Evolutionary conservation across 2,888 invertebrate genomes (phyloP), one percentile per base, ranked within the genome.

Genomic region (Apamea crenata): DNA sequence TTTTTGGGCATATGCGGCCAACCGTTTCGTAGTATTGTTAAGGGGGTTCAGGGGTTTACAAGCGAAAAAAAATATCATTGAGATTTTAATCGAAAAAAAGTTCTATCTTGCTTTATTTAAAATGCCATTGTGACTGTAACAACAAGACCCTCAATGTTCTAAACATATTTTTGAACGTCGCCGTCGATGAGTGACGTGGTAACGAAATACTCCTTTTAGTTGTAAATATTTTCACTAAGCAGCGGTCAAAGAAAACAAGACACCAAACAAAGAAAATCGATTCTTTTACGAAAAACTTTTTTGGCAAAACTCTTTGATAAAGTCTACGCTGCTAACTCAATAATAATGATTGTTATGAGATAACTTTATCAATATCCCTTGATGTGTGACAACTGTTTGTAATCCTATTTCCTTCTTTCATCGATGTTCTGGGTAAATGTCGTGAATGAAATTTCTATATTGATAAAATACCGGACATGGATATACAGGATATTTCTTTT

Each of bases 301-400:
- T 71, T 71, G 53, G 4, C 16, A 29, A 65, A 71, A 56, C 63
- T 74, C 29, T 66, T 80, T 59, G 21, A 50, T 32, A 72, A 72
- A 78, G 44, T 80, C 63, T 78, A 36, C 50, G 40, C 25, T 56
- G 21, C 21, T 56, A 84, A 77, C 78, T 78, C 78, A 77, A 79
- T 83, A 77, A 73, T 81, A 84, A 81, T 77, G 65, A 83, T 74
- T 85, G 77, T 84, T 81, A 72, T 63, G 61, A 63, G 74, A 79
- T 40, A 84, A 83, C 73, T 83, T 75, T 56, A 75, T 70, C 50
- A 71, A 66, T 50, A 53, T 71, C 72, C 66, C 72, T 74, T 72
- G 66, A 66, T 76, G 59, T 70, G 78, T 70, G 78, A 77, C 71
- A 77, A 83, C 85, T 70, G 77, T 74, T 77, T 74, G 63, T 81